Evolutionary conservation across 92 coral and sea anemone genomes (phyloP), one percentile per base, ranked within the genome.

Genomic region (Palythoa caribaeorum): DNA sequence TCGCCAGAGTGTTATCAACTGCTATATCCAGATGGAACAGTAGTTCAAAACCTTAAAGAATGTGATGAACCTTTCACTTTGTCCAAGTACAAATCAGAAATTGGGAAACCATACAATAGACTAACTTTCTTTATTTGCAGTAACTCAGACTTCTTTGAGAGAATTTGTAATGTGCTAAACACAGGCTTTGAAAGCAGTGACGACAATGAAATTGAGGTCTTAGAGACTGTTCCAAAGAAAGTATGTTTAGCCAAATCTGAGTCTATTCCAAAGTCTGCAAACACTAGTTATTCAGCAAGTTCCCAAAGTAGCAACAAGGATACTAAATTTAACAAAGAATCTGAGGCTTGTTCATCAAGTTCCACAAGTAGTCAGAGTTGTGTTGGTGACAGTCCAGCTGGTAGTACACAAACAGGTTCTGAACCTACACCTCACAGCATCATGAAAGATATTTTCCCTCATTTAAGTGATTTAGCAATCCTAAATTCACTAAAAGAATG

Each of bases 71-170:
- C 85, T 17, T 91, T 91, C 62, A 74, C 84, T 87, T 75, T 88
- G 55, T 80, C 76, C 57, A 71, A 84, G 71, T 91, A 90, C 35
- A 88, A 88, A 88, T 38, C 21, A 75, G 94, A 91, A 91, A 37
- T 88, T 77, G 94, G 91, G n/a, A 83, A 88, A 53, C 94, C 94
- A 28, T 91, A 81, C 55, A 91, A 83, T 69, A 35, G 94, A 85
- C 35, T 91, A 83, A 88, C 93, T 52, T 83, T 88, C 9, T 88
- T 83, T 80, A 54, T 91, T 72, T 91, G 94, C 70, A 44, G 71
- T 83, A 72, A 81, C 71, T 84, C 85, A 76, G 92, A 89, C 44
- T 89, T 73, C 63, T 76, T 76, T 57, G 77, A 84, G 55, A 47
- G 79, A 62, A 89, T 84, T 50, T 53, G 77, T 76, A 83, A 86